Conservation (phyloP, 2,797 vertebrate species). For the Hippopotamyrus pictus region DNA sequence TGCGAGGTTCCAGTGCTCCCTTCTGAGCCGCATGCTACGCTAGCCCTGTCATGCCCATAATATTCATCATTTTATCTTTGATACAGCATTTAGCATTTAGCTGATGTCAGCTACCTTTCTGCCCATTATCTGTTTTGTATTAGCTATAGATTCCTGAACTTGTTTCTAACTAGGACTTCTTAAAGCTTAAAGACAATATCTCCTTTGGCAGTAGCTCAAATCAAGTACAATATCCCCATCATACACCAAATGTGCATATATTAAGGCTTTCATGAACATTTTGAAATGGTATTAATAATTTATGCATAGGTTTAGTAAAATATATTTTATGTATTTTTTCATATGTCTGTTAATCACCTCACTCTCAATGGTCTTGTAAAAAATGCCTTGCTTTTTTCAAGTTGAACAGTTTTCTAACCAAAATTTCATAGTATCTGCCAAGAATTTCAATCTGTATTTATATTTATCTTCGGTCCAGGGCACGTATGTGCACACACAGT, state of each 20-base stretch:
- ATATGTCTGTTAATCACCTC: background rate
- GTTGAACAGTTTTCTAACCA: background rate
- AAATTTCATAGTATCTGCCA: background rate
- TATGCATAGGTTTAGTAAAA: background rate
- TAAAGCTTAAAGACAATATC: background rate
- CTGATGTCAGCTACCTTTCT: background rate
- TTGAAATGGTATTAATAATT: background rate
- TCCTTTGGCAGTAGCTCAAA: background rate
- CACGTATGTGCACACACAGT: background rate
- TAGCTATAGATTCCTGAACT: background rate
- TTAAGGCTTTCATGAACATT: background rate
- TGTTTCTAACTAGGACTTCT: background rate
- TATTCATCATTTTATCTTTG: background rate
- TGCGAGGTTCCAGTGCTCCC: background rate
- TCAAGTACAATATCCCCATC: background rate
- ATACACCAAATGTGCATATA: background rate
- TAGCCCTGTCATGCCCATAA: background rate
- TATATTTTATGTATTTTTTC: background rate
- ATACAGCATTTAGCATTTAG: background rate
- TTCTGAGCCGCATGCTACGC: background rate
- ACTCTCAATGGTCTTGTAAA: background rate
- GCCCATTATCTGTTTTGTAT: background rate
- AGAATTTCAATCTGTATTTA: background rate
- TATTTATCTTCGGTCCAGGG: background rate
- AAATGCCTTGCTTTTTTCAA: background rate